Evolutionary conservation across 2,888 invertebrate genomes (phyloP).

Genomic region (Phragmatobia fuliginosa): DNA sequence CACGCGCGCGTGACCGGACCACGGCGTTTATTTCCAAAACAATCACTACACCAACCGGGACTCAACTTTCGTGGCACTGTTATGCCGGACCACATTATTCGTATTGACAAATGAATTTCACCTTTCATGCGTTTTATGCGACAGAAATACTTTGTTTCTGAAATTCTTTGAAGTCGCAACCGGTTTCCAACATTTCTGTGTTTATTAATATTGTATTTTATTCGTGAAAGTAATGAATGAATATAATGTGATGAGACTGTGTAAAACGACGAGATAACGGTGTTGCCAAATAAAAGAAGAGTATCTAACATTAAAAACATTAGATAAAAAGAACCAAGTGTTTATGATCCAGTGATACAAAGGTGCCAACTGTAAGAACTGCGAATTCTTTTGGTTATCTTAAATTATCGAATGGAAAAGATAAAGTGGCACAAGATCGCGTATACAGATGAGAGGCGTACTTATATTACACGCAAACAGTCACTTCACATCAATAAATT

Average conservation of each 20-base stretch:
- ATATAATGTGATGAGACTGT: too few species aligned
- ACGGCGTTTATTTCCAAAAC: slow-evolving; percentile 74
- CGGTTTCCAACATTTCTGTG: slow-evolving; percentile 1
- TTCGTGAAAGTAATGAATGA: too few species aligned
- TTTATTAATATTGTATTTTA: background rate
- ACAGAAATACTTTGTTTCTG: slow-evolving; percentile 28
- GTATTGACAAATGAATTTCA: slow-evolving; percentile 41
- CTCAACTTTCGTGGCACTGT: slow-evolving; percentile 49
- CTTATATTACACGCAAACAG: too few species aligned
- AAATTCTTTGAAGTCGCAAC: slow-evolving; percentile 7
- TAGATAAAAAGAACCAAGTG: background rate
- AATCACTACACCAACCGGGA: slow-evolving; percentile 58
- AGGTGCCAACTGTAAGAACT: background rate
- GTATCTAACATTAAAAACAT: background rate
- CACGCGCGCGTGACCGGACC: slow-evolving; percentile 80
- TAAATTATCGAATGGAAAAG: background rate
- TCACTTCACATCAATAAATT: too few species aligned
- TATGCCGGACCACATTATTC: slow-evolving; percentile 45
- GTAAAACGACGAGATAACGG: background rate
- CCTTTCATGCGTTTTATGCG: slow-evolving; percentile 24
- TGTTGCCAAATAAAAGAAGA: background rate
- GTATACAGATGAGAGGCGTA: too few species aligned
- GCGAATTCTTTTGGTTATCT: background rate
- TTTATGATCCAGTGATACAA: background rate
- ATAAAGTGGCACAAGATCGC: too few species aligned